Conservation (phyloP, 2,797 vertebrate genomes). For the Varecia variegata region DNA sequence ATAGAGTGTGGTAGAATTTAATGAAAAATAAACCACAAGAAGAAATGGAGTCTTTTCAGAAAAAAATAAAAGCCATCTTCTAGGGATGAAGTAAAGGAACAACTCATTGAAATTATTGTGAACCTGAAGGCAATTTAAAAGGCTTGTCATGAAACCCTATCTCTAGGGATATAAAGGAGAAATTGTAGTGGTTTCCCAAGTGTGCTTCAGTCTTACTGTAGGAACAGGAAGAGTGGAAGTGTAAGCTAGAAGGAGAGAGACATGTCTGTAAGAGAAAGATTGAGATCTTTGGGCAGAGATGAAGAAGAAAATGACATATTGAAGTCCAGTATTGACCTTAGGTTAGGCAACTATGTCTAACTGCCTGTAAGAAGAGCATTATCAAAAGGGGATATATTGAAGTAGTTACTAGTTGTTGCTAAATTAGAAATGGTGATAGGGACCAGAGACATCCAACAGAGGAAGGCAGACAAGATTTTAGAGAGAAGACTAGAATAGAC, state of each 20-base stretch:
- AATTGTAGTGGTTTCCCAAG: neutral
- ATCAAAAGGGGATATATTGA: neutral
- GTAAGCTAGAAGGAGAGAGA: neutral
- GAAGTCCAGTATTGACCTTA: neutral
- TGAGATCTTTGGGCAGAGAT: neutral
- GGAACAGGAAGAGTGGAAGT: neutral
- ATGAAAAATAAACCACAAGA: neutral
- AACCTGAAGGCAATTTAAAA: neutral
- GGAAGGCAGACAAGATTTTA: neutral
- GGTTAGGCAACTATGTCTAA: neutral
- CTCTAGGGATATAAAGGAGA: neutral
- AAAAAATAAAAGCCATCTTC: neutral
- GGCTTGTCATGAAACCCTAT: neutral
- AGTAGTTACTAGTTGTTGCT: neutral
- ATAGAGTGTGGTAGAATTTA: neutral
- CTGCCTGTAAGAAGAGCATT: neutral
- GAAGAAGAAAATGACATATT: neutral
- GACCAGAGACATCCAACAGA: neutral
- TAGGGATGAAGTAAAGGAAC: neutral
- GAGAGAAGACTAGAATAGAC: neutral
- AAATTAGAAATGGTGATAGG: neutral
- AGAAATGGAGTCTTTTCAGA: neutral
- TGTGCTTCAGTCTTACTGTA: neutral
- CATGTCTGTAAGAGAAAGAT: neutral
- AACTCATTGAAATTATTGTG: neutral